Evolutionary conservation across 2,888 invertebrate genomes (phyloP), one percentile per base, ranked within the genome.

Genomic region (Pachycephus smyrnensis): DNA sequence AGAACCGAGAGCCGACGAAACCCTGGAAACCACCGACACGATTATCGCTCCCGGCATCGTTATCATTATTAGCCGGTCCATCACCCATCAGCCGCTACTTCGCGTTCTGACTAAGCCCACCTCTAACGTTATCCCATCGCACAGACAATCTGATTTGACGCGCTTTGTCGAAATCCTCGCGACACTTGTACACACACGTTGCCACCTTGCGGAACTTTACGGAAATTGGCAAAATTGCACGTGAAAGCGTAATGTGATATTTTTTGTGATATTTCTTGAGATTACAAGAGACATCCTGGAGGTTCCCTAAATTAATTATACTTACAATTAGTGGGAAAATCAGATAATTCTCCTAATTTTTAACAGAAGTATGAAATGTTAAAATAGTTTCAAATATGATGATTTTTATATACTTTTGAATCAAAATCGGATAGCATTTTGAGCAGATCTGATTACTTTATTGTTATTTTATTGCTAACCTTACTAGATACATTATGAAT

Each of bases 31-130:
- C 88, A 86, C 78, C 84, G 84, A 89, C 85, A 89, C 85, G 85
- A 89, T 89, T 89, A 89, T 86, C 85, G 86, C 84, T 88, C 86
- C 87, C 83, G 76, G 84, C 86, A 84, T 89, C 88, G 88, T 89
- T 88, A 88, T 86, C 88, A 87, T 89, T 88, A 88, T 89, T 89
- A 89, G 86, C 82, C 85, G 88, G 88, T 85, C 84, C 87, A 87
- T 87, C 87, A 86, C 87, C 82, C 75, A 36, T 15, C 40, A 35
- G 30, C 36, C 23, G 74, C 36, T 33, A 35, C 71, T 31, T 23
- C 71, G 11, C 12, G 31, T 23, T 31, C 71, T 23, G 71, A 71
- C 32, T 71, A 33, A 31, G 71, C 71, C 71, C 71, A 33, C 71
- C 71, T 71, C 23, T 33, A 32, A n/a, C 35, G 74, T 35, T 73